Evolutionary conservation across 2,888 invertebrate genomes (phyloP).

Genomic region (Synanthedon myopaeformis): DNA sequence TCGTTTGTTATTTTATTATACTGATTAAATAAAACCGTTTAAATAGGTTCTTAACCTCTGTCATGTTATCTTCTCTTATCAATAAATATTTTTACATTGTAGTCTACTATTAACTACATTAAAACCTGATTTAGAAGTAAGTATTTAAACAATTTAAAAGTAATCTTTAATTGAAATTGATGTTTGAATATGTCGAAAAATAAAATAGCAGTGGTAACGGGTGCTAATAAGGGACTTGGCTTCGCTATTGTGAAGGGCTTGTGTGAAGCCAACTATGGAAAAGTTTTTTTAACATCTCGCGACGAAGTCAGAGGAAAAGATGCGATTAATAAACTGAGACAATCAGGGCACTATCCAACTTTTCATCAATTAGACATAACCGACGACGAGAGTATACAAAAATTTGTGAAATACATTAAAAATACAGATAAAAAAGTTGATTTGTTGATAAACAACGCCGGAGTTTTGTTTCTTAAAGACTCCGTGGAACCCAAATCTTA

Average conservation of each 20-base stretch:
- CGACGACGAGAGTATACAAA: conserved; percentile 66
- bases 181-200: conserved; percentile 20
- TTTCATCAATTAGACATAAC: conserved; percentile 80
- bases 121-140: too few relatives aligned
- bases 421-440: conserved; percentile 73
- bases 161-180: background rate
- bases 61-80: too few relatives aligned
- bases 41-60: too few relatives aligned
- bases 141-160: too few relatives aligned
- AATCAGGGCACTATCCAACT: conserved; percentile 51
- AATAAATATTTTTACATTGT: too few relatives aligned
- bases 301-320: conserved; percentile 65
- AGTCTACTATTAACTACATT: background rate
- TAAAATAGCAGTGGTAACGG: conserved; percentile 71
- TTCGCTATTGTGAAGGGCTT: conserved; percentile 74
- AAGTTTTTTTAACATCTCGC: conserved; percentile 78
- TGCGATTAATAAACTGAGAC: conserved; percentile 69
- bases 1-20: too few relatives aligned
- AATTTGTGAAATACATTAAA: conserved; percentile 65
- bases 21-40: too few relatives aligned
- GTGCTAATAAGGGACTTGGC: conserved; percentile 81
- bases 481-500: conserved; percentile 32
- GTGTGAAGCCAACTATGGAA: conserved; percentile 74
- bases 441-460: conserved; percentile 82
- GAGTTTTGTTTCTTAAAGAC: conserved; percentile 49